Percentiles rank a stretch among this genome's conserved stretches.
These are phyloP conservation scores for Eudasyphora cyanicolor DNA, from an alignment of 2,888 invertebrate genomes.

Conservation along the genomic window DNA sequence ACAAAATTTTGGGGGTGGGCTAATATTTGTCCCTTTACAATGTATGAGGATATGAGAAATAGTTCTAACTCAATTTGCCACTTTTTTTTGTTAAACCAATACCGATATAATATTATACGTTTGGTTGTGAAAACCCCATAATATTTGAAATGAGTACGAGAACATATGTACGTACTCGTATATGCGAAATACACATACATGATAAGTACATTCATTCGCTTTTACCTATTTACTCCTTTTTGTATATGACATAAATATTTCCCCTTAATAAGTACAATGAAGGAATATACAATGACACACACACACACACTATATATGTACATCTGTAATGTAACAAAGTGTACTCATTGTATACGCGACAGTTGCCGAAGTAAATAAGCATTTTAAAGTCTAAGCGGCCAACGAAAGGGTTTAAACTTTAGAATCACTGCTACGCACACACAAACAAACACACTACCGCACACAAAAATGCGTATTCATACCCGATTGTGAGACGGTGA, in stretches of 20 bases:
- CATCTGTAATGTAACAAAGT: not conserved
- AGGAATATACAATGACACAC: not conserved
- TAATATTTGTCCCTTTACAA: too few relatives aligned
- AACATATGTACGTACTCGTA: too few relatives aligned
- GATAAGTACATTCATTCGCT: not conserved
- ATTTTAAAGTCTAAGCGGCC: slow-evolving; percentile 27
- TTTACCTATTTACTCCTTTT: not conserved
- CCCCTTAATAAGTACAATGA: not conserved
- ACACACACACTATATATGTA: not conserved
- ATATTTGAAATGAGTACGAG: too few relatives aligned
- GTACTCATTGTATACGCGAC: not conserved
- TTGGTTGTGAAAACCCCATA: too few relatives aligned
- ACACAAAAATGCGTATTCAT: slow-evolving; percentile 70
- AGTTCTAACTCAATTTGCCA: too few relatives aligned
- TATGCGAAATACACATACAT: too few relatives aligned
- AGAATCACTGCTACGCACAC: not conserved
- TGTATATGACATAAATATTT: not conserved
- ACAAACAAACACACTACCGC: slow-evolving; percentile 34
- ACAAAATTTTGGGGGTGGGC: too few relatives aligned
- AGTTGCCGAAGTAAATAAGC: slow-evolving; percentile 48
- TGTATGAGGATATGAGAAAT: too few relatives aligned
- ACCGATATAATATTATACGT: too few relatives aligned
- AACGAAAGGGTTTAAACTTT: slow-evolving; percentile 52
- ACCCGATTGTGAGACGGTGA: not conserved
- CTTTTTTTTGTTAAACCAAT: too few relatives aligned